Evolutionary conservation across 2,113 vertebrate species (phyloP), one percentile per base, ranked within the genome.

Genomic region (Cynoglossus semilaevis): DNA sequence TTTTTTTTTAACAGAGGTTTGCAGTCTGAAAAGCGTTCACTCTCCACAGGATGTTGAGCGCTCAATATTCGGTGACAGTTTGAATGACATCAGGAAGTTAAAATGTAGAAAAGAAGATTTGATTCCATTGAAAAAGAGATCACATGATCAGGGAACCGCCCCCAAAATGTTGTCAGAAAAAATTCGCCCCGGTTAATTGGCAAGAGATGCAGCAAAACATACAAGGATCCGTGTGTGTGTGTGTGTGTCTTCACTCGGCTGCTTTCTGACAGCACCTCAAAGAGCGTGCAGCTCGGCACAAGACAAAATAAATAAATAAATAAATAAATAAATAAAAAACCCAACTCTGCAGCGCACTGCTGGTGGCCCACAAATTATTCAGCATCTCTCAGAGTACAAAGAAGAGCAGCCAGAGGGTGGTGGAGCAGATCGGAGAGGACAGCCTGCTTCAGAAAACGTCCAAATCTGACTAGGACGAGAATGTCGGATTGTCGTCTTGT

Each of bases 301-400:
- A 72, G 72, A 72, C 76, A 70, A 72, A 72, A 73, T 66, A 70
- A 72, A 70, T 64, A 74, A 72, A 29, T 6, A 29, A 6, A 29
- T n/a, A 72, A 72, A 73, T 66, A 70, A 72, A 70, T 64, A 74
- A 72, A 29, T 6, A 29, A 6, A 29, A 29, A 29, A 29, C 2
- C 22, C 22, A 29, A 68, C 43, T 48, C 58, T 48, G 70, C 67
- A 56, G 70, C 52, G 46, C 68, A 18, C 77, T 56, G 75, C 61
- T 69, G 77, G 77, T 81, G 80, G 85, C 77, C 77, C 83, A 84
- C 81, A 85, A 87, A 87, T 85, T 81, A 87, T 84, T 84, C 81
- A 85, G 83, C 17, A 52, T 80, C 58, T 73, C 36, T 70, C 46
- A 0, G 51, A 72, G 73, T 44, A 80, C 77, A 77, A 67, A 84